Percentiles rank a stretch among this genome's conserved stretches.
Evolutionary conservation across 2,888 invertebrate species (phyloP).

Genomic region (Zygogramma bicolorata): DNA sequence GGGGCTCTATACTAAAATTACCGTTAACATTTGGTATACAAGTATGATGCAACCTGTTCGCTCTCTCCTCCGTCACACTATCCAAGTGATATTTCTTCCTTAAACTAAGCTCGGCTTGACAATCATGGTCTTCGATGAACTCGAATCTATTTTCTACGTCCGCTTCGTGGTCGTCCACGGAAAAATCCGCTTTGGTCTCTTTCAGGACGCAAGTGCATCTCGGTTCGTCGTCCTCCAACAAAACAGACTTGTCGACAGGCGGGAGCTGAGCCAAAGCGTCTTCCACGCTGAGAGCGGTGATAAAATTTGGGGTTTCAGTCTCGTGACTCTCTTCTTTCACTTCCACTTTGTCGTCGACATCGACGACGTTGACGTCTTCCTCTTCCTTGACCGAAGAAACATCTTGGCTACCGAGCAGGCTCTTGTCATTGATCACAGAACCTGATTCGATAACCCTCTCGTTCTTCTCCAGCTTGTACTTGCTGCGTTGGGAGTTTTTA

Average conservation of each 20-base stretch:
- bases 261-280: constrained; percentile 77
- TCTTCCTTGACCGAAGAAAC: constrained; percentile 48
- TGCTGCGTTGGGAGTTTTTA: constrained; percentile 59
- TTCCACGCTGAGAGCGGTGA: constrained; percentile 68
- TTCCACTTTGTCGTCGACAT: constrained; percentile 46
- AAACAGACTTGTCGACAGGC: constrained; percentile 70
- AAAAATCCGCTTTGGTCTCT: constrained; percentile 58
- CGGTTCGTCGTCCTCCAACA: constrained; percentile 50
- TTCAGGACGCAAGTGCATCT: constrained; percentile 60
- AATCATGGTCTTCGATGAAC: constrained; percentile 70
- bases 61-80: constrained; percentile 67
- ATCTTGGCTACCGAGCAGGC: constrained; percentile 39
- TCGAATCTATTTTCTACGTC: constrained; percentile 59
- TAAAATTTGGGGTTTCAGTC: constrained; percentile 47
- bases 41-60: constrained; percentile 67
- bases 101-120: constrained; percentile 68
- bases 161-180: constrained; percentile 56
- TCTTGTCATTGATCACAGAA: constrained; percentile 61
- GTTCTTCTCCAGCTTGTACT: constrained; percentile 45
- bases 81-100: constrained; percentile 69
- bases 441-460: constrained; percentile 61
- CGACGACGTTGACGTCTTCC: constrained; percentile 51
- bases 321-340: constrained; percentile 49
- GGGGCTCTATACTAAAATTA: constrained; percentile 54
- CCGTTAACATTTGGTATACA: constrained; percentile 62